Evolutionary conservation across 2,888 invertebrate genomes (phyloP), one percentile per base, ranked within the genome.

Genomic region (Allophyes oxyacanthae): DNA sequence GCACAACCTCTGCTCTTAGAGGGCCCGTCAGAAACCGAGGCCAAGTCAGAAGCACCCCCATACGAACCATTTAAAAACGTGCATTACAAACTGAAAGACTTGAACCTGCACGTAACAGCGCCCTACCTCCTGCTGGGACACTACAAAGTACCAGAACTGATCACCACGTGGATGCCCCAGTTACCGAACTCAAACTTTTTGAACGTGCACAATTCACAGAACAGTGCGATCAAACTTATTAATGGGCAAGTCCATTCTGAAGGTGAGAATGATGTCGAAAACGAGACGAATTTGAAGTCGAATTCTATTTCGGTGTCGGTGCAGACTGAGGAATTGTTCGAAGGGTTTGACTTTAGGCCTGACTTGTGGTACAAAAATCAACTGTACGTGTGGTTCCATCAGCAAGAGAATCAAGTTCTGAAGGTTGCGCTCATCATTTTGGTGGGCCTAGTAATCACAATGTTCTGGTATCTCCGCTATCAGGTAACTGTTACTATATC

Each of bases 381-480:
- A 57, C 77, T 89, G 0, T 95, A 95, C 65, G 76, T 89, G 9
- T 97, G 97, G 97, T 86, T 97, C 0, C 95, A 96, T 79, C 96
- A 96, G 75, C 97, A 97, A 77, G 97, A 97, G 72, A 97, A 97
- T 81, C 96, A 96, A 79, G 96, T 95, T 2, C 86, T 97, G 0
- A 97, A 97, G 86, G 92, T 97, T 40, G 94, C 95, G 14, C 85
- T 97, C 1, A 95, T 97, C 30, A 94, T 97, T 51, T 90, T 97
- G 42, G 94, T 96, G 28, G 95, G 96, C 42, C 94, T 96, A 63
- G 95, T 97, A 54, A 93, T 97, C 58, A 95, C 95, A 14, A 95
- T 97, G 95, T 96, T 96, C 83, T 97, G 96, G 96, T 97, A 97
- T 82, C 94, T 97, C 36, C 95, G 96, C 79, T 95, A 95, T 86